These are phyloP conservation scores for Chrysochloris asiatica DNA, from an alignment of 2,113 vertebrate genomes.

Conservation along the genomic window DNA sequence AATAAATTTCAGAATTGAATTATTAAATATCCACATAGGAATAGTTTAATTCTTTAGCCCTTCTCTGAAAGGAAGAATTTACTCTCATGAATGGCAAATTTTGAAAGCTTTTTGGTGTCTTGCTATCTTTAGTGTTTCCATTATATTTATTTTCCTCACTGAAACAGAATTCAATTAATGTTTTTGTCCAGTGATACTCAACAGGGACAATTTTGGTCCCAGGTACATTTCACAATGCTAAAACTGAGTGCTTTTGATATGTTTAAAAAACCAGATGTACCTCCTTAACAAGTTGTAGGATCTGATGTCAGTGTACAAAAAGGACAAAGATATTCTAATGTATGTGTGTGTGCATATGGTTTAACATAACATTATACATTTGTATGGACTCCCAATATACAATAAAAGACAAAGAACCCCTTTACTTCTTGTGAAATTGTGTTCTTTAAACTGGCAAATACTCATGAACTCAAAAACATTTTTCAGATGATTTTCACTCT, in stretches of 20 bases:
- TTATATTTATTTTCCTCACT: neutral
- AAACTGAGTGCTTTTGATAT: neutral
- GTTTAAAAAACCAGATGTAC: neutral
- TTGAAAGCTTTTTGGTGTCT: neutral
- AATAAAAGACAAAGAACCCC: neutral
- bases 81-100: neutral
- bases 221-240: neutral
- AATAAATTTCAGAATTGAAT: slow-evolving; percentile 12
- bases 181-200: neutral
- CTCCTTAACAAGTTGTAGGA: neutral
- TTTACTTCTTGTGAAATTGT: slow-evolving; percentile 6
- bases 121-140: neutral
- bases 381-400: neutral
- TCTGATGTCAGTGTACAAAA: neutral
- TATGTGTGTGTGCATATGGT: neutral
- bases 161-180: neutral
- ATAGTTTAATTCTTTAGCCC: neutral
- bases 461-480: slow-evolving; percentile 25
- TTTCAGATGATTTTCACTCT: neutral
- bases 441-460: neutral
- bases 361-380: neutral
- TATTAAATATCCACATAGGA: neutral
- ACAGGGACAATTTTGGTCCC: neutral
- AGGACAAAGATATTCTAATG: neutral
- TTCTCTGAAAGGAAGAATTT: neutral